Conservation (phyloP, 2,888 invertebrate genomes). For the Eurytoma californica region DNA sequence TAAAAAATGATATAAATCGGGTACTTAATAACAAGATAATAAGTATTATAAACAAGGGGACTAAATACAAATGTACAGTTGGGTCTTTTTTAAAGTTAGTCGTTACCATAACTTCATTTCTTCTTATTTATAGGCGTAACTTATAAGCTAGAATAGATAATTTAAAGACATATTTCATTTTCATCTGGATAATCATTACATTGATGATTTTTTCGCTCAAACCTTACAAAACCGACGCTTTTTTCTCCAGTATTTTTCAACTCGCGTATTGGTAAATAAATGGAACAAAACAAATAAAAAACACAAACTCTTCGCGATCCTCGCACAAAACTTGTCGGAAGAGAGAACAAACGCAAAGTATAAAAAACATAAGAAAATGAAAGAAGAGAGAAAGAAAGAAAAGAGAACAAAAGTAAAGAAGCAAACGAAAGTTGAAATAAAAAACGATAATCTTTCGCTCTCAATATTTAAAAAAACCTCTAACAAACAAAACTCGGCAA, state of each 20-base stretch:
- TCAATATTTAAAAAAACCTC: constrained; percentile 47
- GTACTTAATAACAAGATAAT: constrained; percentile 75
- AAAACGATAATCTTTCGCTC: constrained; percentile 57
- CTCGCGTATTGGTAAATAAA: constrained; percentile 54
- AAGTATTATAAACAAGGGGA: constrained; percentile 75
- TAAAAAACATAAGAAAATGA: constrained; percentile 56
- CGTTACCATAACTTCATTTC: constrained; percentile 69
- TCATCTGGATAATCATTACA: constrained; percentile 56
- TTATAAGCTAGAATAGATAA: constrained; percentile 71
- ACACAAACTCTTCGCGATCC: constrained; percentile 58
- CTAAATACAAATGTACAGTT: constrained; percentile 75
- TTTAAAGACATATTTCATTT: constrained; percentile 67
- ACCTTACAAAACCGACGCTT: constrained; percentile 53
- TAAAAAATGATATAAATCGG: constrained; percentile 76
- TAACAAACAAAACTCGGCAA: constrained; percentile 60
- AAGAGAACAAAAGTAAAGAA: constrained; percentile 53
- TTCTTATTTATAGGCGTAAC: constrained; percentile 69
- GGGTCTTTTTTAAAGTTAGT: constrained; percentile 71
- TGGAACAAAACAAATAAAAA: constrained; percentile 55
- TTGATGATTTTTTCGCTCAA: constrained; percentile 55
- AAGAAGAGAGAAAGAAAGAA: constrained; percentile 55
- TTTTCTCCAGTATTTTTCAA: constrained; percentile 41
- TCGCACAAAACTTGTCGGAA: constrained; percentile 56
- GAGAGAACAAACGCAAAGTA: constrained; percentile 58
- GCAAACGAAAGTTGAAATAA: constrained; percentile 55